A percentile compares a stretch with the other conserved stretches of the same genome.
These are phyloP conservation scores for Spongilla lacustris DNA, from an alignment of 37 sponge, comb jelly and placozoan genomes.

Conservation along the genomic window DNA sequence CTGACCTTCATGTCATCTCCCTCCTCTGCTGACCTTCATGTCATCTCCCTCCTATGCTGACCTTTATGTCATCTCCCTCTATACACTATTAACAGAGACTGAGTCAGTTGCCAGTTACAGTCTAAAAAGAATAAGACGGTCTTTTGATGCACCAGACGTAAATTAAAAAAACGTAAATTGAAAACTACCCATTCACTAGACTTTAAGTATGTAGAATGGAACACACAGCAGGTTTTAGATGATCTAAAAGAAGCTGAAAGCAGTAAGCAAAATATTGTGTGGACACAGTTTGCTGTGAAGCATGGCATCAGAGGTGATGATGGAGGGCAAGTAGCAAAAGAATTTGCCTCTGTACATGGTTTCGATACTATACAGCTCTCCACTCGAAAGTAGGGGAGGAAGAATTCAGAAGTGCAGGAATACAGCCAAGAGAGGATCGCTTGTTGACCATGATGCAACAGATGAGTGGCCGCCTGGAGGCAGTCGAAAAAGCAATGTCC, in stretches of 20 bases:
- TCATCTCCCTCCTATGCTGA: too few relatives aligned
- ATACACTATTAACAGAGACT: too few relatives aligned
- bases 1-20: too few relatives aligned
- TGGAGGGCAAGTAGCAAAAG: slow-evolving; percentile 25
- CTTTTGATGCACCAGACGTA: background rate
- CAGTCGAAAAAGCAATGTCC: background rate
- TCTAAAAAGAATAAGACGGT: too few relatives aligned
- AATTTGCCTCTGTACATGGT: background rate
- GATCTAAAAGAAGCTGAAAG: background rate
- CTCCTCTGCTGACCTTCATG: too few relatives aligned
- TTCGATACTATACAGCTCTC: background rate
- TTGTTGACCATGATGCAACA: background rate
- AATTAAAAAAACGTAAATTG: background rate
- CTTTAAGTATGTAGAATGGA: too few relatives aligned
- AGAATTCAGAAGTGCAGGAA: background rate
- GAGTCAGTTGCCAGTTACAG: too few relatives aligned
- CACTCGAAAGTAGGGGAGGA: too few relatives aligned
- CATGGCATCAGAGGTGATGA: background rate
- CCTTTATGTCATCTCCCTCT: too few relatives aligned
- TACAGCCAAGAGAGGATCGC: background rate
- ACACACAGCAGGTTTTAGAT: background rate
- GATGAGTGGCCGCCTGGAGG: too few relatives aligned
- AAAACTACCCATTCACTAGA: background rate
- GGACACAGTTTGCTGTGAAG: slow-evolving; percentile 12
- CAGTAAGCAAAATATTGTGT: slow-evolving; percentile 15